These are phyloP conservation scores for Panagrolaimus sp. DNA, from an alignment of 1,140 invertebrate genomes.

Conservation along the genomic window DNA sequence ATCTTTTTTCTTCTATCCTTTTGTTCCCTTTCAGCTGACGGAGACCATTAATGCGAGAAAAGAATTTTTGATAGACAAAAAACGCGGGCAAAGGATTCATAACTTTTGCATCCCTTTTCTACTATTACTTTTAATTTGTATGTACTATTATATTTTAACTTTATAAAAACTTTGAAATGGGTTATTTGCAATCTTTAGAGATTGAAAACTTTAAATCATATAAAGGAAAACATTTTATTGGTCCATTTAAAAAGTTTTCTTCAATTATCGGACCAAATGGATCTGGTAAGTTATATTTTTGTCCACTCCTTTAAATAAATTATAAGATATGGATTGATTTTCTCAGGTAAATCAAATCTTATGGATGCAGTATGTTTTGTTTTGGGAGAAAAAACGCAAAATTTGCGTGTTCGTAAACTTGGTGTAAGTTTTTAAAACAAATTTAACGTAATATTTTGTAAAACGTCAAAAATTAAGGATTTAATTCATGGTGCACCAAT, in stretches of 20 bases:
- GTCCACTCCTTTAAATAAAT: no score
- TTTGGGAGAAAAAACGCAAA: constrained; percentile 92
- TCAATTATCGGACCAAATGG: constrained; percentile 99
- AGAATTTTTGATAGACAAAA: not conserved
- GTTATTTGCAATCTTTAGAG: constrained; percentile 66
- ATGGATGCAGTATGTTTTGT: constrained; percentile 99
- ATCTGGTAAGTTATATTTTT: constrained; percentile 70
- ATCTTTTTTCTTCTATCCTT: no score
- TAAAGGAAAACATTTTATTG: constrained; percentile 81
- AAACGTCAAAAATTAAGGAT: no score
- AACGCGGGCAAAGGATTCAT: not conserved
- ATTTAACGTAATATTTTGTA: no score
- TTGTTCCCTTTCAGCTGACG: not conserved
- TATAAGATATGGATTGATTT: constrained; percentile 1
- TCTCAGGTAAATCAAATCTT: constrained; percentile 91
- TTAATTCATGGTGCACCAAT: constrained; percentile 96
- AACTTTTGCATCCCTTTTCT: not conserved
- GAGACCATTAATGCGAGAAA: not conserved
- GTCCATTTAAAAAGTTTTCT: constrained; percentile 90
- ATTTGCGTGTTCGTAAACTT: constrained; percentile 84
- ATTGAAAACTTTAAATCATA: constrained; percentile 99
- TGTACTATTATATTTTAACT: not conserved
- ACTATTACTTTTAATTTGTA: not conserved
- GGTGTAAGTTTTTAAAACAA: constrained; percentile 62
- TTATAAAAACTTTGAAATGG: no score